Base-by-base conservation (phyloP, 2,888 invertebrate genomes). In the Poecilus cupreus region DNA sequence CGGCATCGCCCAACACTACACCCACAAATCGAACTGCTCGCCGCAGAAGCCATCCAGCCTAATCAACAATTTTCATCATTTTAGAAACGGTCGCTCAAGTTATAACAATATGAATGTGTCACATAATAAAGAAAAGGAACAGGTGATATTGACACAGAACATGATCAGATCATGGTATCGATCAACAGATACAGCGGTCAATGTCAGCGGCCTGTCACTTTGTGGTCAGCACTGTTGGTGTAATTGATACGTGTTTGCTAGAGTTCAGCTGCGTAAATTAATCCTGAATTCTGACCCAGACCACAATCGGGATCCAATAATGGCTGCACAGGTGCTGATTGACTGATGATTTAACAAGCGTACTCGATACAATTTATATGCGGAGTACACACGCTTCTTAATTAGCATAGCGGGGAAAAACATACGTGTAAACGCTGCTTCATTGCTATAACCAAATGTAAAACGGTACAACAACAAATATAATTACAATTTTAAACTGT, bases 161-260 rank as follows among this genome's bases (percentile, higher is more conserved):
- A 32, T 32, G 32, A 32, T 32, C 32, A 32, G 54, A 54, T 54
- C 20, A 54, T 54, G 20, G 54, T 11, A 54, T 54, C 20, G 20
- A 54, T 18, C 54, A 20, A 54, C 20, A 22, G 18, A 54, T 49
- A 49, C 54, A 54, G 22, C 54, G 75, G 75, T 76, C 75, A 76
- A 76, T 76, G 75, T 54, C 75, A 76, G 24, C 20, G 74, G 26
- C 16, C 26, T 49, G 74, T 74, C 74, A 74, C 46, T 74, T 49
- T n/a, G 74, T 74, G 74, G 74, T 22, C 74, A 39, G 57, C 43
- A 32, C 32, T 57, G 57, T 57, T 39, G 39, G 32, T 26, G 57
- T 77, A 77, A 77, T 77, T 77, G 77, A 77, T 77, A 60, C 60
- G 77, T 77, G 77, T 77, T 77, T 77, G 77, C 77, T 24, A 6